phyloP scores from a whole-genome alignment of 2,797 vertebrate species.

The Notolepis coatsorum region DNA sequence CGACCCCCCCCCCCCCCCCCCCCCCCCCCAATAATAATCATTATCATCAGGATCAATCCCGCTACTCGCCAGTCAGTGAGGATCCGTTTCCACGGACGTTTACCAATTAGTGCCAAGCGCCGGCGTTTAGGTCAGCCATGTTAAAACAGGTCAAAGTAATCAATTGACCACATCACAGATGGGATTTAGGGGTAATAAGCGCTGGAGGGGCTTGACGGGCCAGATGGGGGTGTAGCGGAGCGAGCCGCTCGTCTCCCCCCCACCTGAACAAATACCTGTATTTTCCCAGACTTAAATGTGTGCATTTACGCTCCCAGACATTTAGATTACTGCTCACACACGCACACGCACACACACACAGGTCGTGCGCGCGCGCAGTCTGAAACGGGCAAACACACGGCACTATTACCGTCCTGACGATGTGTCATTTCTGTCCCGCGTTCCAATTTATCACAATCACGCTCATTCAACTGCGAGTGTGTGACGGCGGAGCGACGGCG shows the following conservation, averaged over 20 bases:
- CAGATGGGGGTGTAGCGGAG: conserved; percentile 53
- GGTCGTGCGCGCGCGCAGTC: neutral
- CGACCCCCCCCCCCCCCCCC: conserved; percentile 4
- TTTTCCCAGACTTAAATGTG: conserved; percentile 81
- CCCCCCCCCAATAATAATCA: conserved; percentile 30
- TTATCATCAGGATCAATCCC: conserved; percentile 37
- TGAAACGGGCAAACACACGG: conserved; percentile 45
- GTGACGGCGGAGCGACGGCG: conserved; percentile 72
- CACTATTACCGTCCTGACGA: conserved; percentile 76
- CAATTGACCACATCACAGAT: conserved; percentile 62
- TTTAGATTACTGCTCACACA: conserved; percentile 72
- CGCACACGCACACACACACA: too few species aligned
- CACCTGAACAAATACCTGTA: conserved; percentile 88
- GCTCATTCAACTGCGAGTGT: conserved; percentile 75
- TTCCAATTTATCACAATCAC: conserved; percentile 83
- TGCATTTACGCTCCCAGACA: conserved; percentile 76
- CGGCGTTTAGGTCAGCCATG: conserved; percentile 46
- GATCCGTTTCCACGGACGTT: conserved; percentile 47
- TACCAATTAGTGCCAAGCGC: conserved; percentile 44
- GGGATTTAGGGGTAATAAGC: conserved; percentile 63
- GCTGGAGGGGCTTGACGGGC: conserved; percentile 56
- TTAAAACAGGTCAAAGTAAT: conserved; percentile 63
- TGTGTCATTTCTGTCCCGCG: conserved; percentile 77
- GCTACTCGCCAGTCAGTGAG: conserved; percentile 45
- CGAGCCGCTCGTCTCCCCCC: conserved; percentile 55